Base-by-base conservation (phyloP, 2,797 vertebrate species). In the Pseudotriccus pelzelni region DNA sequence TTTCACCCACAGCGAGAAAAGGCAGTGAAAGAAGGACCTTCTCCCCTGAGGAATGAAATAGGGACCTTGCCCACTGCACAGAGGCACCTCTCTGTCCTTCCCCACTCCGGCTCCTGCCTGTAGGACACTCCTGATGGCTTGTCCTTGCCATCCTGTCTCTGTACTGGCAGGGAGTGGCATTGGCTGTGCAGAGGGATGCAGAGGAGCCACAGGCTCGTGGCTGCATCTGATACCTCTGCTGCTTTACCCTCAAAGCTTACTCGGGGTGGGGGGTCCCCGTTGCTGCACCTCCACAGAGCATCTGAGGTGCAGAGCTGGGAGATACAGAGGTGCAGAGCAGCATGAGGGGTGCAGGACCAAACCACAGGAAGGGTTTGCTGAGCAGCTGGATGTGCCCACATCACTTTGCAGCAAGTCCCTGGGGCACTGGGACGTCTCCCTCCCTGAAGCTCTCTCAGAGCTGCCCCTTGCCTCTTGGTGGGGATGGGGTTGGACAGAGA, bases 201-300 rank as follows among this genome's bases (percentile, higher is more conserved):
- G 52, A 52, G 67, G 28, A 56, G 12, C 41, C 34, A 10, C 3
- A 6, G 47, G 9, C 69, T 43, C 50, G 5, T 53, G 12, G 25
- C 20, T 67, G 1, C 1, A 2, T 37, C 74, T 66, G 19, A 3
- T 12, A 10, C 5, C 34, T 75, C 39, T 47, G 55, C 46, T 12
- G 13, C 59, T 52, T 62, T 28, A 8, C 41, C 55, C 50, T 80
- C 72, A 49, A 3, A 37, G 41, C 46, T 60, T 52, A 12, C 14
- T 59, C 0, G 0, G 10, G 27, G 6, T 37, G 6, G 44, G 20
- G 30, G 23, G 20, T 25, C 10, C 30, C 44, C 2, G 0, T 58
- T 43, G 34, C 80, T 92, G 80, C 10, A 2, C 6, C 21, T 73
- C 47, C 81, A 49, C 64, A 63, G 8, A 34, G 46, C 10, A 9